Conservation (phyloP, 2,888 invertebrate species). For the Aporophyla nigra region DNA sequence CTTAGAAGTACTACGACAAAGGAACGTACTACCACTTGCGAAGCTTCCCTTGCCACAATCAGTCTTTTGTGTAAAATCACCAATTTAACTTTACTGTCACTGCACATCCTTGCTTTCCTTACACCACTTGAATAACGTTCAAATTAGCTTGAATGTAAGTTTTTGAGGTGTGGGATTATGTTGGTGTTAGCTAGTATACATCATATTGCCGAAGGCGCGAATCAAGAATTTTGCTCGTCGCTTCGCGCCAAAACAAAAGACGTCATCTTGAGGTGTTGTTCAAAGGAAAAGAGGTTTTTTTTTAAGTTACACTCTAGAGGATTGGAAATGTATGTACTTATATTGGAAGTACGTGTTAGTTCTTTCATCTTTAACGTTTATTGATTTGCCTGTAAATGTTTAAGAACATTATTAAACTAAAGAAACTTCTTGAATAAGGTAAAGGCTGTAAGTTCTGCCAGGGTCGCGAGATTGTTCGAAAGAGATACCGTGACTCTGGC, state of each 20-base stretch:
- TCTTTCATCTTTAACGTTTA: slow-evolving; percentile 13
- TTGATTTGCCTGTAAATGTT: not conserved
- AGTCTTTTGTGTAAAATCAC: slow-evolving; percentile 73
- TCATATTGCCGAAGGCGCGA: slow-evolving; percentile 77
- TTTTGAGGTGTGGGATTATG: slow-evolving; percentile 11
- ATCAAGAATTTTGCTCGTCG: slow-evolving; percentile 77
- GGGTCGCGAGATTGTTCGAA: too few relatives aligned
- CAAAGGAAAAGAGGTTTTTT: slow-evolving; percentile 59
- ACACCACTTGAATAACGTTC: not conserved
- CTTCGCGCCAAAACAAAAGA: slow-evolving; percentile 77
- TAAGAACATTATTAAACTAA: not conserved
- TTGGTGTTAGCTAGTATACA: slow-evolving; percentile 57
- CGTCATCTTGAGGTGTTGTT: slow-evolving; percentile 68
- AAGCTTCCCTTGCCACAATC: slow-evolving; percentile 77
- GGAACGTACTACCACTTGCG: slow-evolving; percentile 64
- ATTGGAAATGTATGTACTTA: slow-evolving; percentile 44
- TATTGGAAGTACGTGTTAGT: not conserved
- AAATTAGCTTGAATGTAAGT: slow-evolving; percentile 12
- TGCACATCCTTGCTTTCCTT: slow-evolving; percentile 7
- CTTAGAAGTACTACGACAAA: slow-evolving; percentile 65
- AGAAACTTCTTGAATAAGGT: not conserved
- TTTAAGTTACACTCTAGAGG: slow-evolving; percentile 51
- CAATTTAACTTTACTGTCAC: slow-evolving; percentile 33
- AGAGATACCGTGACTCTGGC: too few relatives aligned
- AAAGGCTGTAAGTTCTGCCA: not conserved